Evolutionary conservation across 2,797 vertebrate genomes (phyloP).

Genomic region (Lates japonicus): DNA sequence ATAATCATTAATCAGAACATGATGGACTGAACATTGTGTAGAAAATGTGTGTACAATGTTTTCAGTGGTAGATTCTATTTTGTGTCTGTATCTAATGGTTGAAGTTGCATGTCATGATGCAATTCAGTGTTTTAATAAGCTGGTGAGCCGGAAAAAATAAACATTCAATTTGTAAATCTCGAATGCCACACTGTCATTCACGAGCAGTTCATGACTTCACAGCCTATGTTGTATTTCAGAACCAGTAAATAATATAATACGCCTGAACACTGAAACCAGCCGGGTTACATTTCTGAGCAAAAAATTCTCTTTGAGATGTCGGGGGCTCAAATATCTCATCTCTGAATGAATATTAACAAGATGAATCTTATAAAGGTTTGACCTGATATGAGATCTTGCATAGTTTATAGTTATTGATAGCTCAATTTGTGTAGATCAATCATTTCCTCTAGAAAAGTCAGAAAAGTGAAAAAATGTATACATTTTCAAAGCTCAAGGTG

Average conservation of each 20-base stretch:
- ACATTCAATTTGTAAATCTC: slow-evolving; percentile 1
- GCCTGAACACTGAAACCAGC: slow-evolving; percentile 9
- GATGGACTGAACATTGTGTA: background rate
- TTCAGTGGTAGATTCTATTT: background rate
- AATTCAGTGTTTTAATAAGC: background rate
- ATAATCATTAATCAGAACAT: slow-evolving; percentile 16
- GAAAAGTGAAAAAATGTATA: background rate
- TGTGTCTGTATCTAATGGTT: background rate
- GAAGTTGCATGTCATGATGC: background rate
- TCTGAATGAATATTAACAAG: slow-evolving; percentile 4
- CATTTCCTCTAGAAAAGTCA: too few species aligned
- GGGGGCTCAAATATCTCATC: slow-evolving; percentile 17
- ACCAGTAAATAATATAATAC: slow-evolving; percentile 4
- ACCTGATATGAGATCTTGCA: background rate
- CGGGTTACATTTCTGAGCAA: too few species aligned
- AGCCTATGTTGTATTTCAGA: slow-evolving; percentile 6
- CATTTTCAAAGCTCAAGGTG: background rate
- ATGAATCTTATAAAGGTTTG: slow-evolving; percentile 4
- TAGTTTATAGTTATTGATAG: background rate
- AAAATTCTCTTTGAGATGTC: background rate
- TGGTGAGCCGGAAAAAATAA: background rate
- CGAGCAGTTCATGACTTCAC: slow-evolving; percentile 3
- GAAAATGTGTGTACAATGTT: background rate
- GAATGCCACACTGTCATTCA: background rate
- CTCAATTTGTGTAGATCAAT: background rate